Percentiles rank a stretch among this genome's conserved stretches.
Conservation (phyloP, 2,113 vertebrate species). For the Hippocampus comes region DNA sequence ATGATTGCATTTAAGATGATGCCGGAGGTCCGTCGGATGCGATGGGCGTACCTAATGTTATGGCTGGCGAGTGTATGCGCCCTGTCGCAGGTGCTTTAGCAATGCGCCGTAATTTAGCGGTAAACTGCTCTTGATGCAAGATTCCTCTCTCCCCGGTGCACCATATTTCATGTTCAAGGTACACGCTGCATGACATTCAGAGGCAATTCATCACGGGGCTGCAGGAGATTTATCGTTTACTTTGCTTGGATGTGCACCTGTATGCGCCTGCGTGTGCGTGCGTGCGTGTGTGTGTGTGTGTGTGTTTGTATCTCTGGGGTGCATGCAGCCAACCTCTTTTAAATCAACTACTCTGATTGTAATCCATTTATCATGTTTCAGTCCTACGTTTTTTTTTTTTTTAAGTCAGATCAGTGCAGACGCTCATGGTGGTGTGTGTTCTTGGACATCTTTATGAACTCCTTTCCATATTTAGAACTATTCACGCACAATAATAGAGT, state of each 20-base stretch:
- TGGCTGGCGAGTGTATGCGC: neutral
- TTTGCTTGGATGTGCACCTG: conserved; percentile 23
- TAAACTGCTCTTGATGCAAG: conserved; percentile 51
- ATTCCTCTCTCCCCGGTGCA: conserved; percentile 28
- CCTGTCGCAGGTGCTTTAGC: conserved; percentile 23
- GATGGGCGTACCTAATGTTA: neutral
- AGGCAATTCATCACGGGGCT: conserved; percentile 50
- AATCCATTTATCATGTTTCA: conserved; percentile 11
- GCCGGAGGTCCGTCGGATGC: neutral
- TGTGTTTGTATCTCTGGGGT: neutral
- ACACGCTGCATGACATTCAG: conserved; percentile 43
- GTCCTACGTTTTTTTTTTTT: conserved; percentile 1
- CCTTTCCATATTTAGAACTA: neutral
- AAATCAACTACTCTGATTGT: conserved; percentile 21
- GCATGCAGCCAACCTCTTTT: conserved; percentile 8
- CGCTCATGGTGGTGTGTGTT: neutral
- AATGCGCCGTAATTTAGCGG: conserved; percentile 44
- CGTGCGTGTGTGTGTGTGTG: neutral
- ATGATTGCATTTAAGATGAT: neutral
- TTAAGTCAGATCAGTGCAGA: conserved; percentile 1
- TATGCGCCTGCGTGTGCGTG: neutral
- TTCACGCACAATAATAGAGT: neutral
- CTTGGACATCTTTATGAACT: neutral
- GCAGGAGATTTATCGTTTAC: conserved; percentile 53
- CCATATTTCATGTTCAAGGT: conserved; percentile 56